Conservation (phyloP, 2,888 invertebrate genomes). For the Dasysyrphus albostriatus region DNA sequence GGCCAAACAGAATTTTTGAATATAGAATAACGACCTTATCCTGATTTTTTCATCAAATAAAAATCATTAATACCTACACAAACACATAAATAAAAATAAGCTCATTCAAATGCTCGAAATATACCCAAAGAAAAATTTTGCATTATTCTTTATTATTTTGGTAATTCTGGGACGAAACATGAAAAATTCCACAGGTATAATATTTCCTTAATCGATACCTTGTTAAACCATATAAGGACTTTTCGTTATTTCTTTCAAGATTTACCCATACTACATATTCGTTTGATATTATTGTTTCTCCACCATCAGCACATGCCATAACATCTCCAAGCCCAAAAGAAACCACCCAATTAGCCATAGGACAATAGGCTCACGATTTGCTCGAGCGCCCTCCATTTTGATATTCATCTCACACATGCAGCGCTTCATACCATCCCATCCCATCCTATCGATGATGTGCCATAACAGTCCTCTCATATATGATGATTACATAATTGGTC, state of each 20-base stretch:
- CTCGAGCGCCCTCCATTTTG: slow-evolving; percentile 24
- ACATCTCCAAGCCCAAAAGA: slow-evolving; percentile 35
- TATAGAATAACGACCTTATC: too few relatives aligned
- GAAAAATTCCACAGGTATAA: too few relatives aligned
- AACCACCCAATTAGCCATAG: slow-evolving; percentile 59
- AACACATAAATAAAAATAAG: too few relatives aligned
- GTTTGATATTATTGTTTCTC: background rate
- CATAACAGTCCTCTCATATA: background rate
- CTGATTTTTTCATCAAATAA: too few relatives aligned
- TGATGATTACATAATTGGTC: slow-evolving; percentile 60
- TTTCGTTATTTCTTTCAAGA: background rate
- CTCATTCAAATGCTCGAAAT: too few relatives aligned
- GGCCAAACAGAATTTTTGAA: too few relatives aligned
- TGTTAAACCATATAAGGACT: too few relatives aligned
- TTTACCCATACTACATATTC: background rate
- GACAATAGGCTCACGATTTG: slow-evolving; percentile 58
- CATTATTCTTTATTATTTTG: too few relatives aligned
- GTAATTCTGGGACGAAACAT: too few relatives aligned
- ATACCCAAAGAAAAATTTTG: too few relatives aligned
- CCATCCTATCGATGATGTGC: slow-evolving; percentile 6
- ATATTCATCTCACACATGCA: slow-evolving; percentile 41
- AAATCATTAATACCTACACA: too few relatives aligned
- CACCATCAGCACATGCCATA: slow-evolving; percentile 23
- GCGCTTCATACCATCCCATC: background rate
- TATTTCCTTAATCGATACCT: too few relatives aligned